Evolutionary conservation across 1,140 invertebrate genomes (phyloP).

Genomic region (Bombus superbus): DNA sequence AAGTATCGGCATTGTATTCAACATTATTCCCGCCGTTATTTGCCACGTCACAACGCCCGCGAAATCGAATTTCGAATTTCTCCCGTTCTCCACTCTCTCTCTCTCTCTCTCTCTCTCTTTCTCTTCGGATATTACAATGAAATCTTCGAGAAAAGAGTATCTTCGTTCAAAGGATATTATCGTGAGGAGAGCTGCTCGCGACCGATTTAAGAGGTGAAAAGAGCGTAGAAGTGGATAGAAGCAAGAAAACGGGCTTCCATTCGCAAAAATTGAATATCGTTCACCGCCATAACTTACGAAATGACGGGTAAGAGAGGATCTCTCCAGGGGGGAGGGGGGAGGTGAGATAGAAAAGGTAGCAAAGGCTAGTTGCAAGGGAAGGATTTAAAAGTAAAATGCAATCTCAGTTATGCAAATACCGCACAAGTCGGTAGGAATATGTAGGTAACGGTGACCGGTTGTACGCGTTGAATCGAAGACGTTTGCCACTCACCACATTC

Average conservation of each 20-base stretch:
- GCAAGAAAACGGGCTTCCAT: slow-evolving; percentile 42
- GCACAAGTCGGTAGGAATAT: slow-evolving; percentile 65
- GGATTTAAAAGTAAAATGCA: slow-evolving; percentile 74
- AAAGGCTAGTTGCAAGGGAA: slow-evolving; percentile 45
- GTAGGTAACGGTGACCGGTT: slow-evolving; percentile 52
- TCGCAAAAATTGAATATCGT: slow-evolving; percentile 67
- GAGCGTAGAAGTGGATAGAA: slow-evolving; percentile 23
- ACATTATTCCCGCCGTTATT: neutral
- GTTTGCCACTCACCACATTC: neutral
- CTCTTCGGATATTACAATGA: slow-evolving; percentile 54
- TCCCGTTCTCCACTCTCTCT: neutral
- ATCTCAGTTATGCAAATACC: slow-evolving; percentile 70
- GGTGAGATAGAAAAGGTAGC: neutral
- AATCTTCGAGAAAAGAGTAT: slow-evolving; percentile 44
- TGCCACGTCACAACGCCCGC: neutral
- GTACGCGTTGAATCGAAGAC: slow-evolving; percentile 61
- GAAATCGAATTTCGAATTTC: slow-evolving; percentile 40
- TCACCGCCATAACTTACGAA: slow-evolving; percentile 59
- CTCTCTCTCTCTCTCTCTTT: too few relatives aligned
- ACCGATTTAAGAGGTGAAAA: slow-evolving; percentile 50
- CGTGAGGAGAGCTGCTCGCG: slow-evolving; percentile 20
- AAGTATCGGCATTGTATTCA: neutral
- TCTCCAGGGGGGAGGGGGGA: neutral
- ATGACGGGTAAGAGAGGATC: slow-evolving; percentile 50
- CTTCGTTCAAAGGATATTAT: slow-evolving; percentile 62